Percentiles rank a stretch among this genome's conserved stretches.
Conservation (phyloP, 2,113 vertebrate genomes). For the Sinocyclocheilus grahami region DNA sequence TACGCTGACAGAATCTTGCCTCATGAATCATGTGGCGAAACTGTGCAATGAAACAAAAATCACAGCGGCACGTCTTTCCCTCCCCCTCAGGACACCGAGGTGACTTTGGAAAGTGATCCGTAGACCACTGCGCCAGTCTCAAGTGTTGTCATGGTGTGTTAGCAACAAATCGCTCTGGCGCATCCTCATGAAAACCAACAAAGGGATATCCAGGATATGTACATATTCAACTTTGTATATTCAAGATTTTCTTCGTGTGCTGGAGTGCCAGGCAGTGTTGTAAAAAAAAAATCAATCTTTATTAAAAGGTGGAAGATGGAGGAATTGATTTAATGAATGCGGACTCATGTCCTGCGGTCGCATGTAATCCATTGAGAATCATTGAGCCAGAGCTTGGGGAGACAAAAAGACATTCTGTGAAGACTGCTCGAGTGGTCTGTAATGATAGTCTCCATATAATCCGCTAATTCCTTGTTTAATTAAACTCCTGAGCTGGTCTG, state of each 20-base stretch:
- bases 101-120: constrained; percentile 80
- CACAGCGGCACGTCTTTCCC: constrained; percentile 47
- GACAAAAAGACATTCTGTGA: constrained; percentile 77
- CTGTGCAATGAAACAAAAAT: constrained; percentile 28
- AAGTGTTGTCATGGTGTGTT: constrained; percentile 77
- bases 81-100: constrained; percentile 63
- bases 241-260: constrained; percentile 71
- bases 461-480: constrained; percentile 89
- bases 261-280: constrained; percentile 55
- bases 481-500: constrained; percentile 81
- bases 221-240: constrained; percentile 80
- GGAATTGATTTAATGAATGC: constrained; percentile 87
- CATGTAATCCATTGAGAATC: constrained; percentile 82
- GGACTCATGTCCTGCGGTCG: constrained; percentile 77
- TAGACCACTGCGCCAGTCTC: constrained; percentile 67
- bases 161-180: constrained; percentile 65
- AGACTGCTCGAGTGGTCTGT: constrained; percentile 80
- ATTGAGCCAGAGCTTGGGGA: constrained; percentile 76
- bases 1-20: constrained; percentile 14
- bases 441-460: constrained; percentile 85
- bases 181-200: constrained; percentile 80
- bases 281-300: constrained; percentile 76
- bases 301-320: constrained; percentile 76
- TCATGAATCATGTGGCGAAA: constrained; percentile 28
- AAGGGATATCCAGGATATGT: constrained; percentile 74